Evolutionary conservation across 2,797 vertebrate species (phyloP).

Genomic region (Hydrolagus colliei): DNA sequence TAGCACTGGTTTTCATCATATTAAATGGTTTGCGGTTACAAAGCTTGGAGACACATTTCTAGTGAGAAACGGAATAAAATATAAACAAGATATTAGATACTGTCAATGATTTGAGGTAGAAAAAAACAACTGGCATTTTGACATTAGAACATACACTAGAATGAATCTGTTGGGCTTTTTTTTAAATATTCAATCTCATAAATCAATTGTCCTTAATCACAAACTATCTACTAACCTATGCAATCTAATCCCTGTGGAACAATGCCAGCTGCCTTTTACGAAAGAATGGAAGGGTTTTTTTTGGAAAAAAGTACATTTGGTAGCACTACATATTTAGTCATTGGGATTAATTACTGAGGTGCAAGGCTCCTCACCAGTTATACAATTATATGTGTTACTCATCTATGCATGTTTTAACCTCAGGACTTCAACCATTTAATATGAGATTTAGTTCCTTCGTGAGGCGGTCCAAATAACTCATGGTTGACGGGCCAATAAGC

Average conservation of each 20-base stretch:
- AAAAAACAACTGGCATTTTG: not conserved
- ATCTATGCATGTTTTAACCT: not conserved
- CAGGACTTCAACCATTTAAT: not conserved
- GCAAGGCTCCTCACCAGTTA: not conserved
- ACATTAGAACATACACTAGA: not conserved
- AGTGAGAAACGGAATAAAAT: not conserved
- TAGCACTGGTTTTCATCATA: constrained; percentile 13
- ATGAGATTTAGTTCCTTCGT: not conserved
- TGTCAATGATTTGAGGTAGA: not conserved
- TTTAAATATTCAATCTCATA: not conserved
- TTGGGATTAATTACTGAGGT: not conserved
- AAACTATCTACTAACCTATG: not conserved
- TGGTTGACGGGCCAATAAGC: not conserved
- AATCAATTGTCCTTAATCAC: not conserved
- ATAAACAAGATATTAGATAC: constrained; percentile 2
- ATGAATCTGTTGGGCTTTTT: not conserved
- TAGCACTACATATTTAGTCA: not conserved
- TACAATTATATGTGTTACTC: not conserved
- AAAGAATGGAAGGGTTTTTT: not conserved
- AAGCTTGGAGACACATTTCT: not conserved
- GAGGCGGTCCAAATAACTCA: not conserved
- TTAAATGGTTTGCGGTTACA: constrained; percentile 18
- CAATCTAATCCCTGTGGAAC: not conserved
- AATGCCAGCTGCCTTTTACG: not conserved
- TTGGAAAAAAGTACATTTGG: not conserved